A percentile compares a stretch with the other conserved stretches of the same genome.
phyloP scores from a whole-genome alignment of 2,113 vertebrate species.

The Sinocyclocheilus maitianheensis region DNA sequence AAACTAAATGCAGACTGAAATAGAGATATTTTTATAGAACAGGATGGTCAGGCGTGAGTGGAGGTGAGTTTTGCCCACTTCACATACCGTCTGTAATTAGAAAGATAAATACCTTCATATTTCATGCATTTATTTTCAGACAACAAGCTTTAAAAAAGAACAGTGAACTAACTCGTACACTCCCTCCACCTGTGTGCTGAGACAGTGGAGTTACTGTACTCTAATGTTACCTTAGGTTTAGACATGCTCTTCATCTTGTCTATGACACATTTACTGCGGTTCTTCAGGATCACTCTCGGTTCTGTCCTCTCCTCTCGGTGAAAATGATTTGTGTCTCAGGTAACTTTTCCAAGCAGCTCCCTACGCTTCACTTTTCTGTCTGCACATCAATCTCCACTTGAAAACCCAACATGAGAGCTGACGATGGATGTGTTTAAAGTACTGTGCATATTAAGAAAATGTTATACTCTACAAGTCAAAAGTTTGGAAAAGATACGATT shows the following conservation, averaged over 20 bases:
- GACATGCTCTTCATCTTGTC: not conserved
- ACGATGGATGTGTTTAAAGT: no score
- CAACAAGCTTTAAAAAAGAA: not conserved
- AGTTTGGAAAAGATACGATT: no score
- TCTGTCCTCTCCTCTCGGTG: not conserved
- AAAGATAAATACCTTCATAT: not conserved
- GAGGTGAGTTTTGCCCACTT: not conserved
- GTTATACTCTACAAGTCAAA: no score
- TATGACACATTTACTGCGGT: not conserved
- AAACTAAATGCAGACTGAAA: not conserved
- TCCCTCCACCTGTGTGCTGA: not conserved
- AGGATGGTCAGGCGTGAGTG: not conserved
- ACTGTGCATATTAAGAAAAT: no score
- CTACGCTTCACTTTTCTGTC: no score
- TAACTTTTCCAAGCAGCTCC: not conserved
- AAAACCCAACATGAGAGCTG: no score
- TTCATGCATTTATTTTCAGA: constrained; percentile 27
- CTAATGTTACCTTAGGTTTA: no score
- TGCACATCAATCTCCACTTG: no score
- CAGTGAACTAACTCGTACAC: not conserved
- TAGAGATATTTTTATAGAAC: not conserved
- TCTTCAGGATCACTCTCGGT: not conserved
- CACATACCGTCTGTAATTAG: constrained; percentile 14
- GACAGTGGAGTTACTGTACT: not conserved
- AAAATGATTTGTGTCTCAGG: not conserved